Evolutionary conservation across 1,140 invertebrate species (phyloP), one percentile per base, ranked within the genome.

Genomic region (Trypoxylus dichotomus): DNA sequence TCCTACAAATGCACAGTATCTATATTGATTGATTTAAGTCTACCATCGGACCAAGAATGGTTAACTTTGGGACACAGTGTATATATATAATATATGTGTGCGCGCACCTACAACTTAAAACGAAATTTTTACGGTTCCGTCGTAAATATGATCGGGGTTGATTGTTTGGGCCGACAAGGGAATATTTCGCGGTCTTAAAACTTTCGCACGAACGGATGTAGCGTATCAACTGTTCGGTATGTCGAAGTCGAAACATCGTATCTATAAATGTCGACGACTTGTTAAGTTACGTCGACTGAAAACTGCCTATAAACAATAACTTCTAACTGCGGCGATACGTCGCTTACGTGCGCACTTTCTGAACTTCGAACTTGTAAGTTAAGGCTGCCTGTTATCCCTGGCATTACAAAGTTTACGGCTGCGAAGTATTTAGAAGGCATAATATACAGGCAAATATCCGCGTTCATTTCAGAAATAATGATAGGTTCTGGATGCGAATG

Each of bases 61-160:
- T 7, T 1, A 37, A 37, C 32, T 37, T 37, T 37, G 32, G n/a
- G 32, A 37, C 5, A 37, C 10, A 37, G 32, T 37, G 32, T 37
- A 37, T 37, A 7, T n/a, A n/a, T 37, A 37, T 37, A 8, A 37
- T 37, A 8, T 54, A 54, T 54, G 47, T 54, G 15, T 19, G 15
- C 19, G 19, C 5, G 15, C 47, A 54, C 19, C 19, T 54, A 54
- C 15, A 54, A 19, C 47, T 19, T 54, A 54, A 54, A 37, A 54
- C 13, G 15, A 29, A 76, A 79, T 80, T 75, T 80, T 77, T 77
- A 80, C 76, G 76, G 78, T 79, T 75, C 77, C 79, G 79, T 79
- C 79, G 78, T 80, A 80, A 80, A 80, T 77, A 77, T 60, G 76
- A 60, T 73, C 73, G 63, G 79, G 79, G 79, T 79, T 77, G 79